Base-by-base conservation (phyloP, 2,888 invertebrate species). In the Drosophila anomalata region DNA sequence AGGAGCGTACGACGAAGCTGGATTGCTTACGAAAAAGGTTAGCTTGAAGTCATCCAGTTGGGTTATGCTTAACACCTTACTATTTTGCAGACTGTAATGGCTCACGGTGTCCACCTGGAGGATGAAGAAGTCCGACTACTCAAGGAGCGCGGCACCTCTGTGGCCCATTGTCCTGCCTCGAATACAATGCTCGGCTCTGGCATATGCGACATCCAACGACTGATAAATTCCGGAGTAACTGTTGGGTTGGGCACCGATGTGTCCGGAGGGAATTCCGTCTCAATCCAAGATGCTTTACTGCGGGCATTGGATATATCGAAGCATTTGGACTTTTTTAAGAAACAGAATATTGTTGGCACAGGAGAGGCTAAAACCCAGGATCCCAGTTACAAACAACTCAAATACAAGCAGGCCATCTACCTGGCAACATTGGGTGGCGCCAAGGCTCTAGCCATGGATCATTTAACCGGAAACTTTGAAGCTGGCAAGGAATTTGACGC, bases 171-270 rank as follows among this genome's bases (percentile, higher is more conserved):
- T 89, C 97, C 98, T 0, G 94, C 95, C 36, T 97, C 97, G 1
- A 98, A 98, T 91, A 95, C 95, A 0, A 94, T 95, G 77, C 92
- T 98, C 41, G 93, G 93, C 80, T 97, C 97, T 12, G 98, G 98
- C 0, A 87, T 96, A 1, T 97, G 97, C 88, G 96, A 97, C 82
- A 94, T 97, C 0, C 92, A 94, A 66, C 93, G 93, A 57, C 91
- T 97, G 11, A 90, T 95, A 39, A 90, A 93, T 11, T 92, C 92
- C 48, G 94, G 94, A 3, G 90, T 98, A 22, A 95, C 94, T 88
- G 94, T 98, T 59, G 97, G 97, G 7, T 92, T 98, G 46, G 98
- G 98, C 76, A 97, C 97, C 90, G 98, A 98, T 92, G 94, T 97
- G 8, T 93, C 97, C 0, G 98, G 96, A 1, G 98, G 97, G 0